Percentiles rank a stretch among this genome's conserved stretches.
Conservation (phyloP, 2,797 vertebrate genomes). For the Enteromius afrohamiltoni region DNA sequence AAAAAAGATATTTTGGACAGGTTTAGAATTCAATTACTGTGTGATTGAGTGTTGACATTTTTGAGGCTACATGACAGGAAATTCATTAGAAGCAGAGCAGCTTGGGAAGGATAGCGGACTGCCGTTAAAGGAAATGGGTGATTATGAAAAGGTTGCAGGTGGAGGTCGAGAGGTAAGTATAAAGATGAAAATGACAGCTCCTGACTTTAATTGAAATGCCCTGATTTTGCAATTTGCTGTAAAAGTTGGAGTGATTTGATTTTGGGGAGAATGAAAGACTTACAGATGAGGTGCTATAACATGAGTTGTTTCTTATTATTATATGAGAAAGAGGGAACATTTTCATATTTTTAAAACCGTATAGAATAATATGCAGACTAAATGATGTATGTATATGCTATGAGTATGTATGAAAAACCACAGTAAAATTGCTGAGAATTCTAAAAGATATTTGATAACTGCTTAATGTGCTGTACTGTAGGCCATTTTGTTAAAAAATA, state of each 20-base stretch:
- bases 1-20: slow-evolving; percentile 64
- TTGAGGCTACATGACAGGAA: slow-evolving; percentile 77
- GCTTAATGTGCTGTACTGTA: background rate
- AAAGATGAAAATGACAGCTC: slow-evolving; percentile 56
- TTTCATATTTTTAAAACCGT: slow-evolving; percentile 20
- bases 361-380: background rate
- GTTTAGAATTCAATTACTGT: slow-evolving; percentile 75
- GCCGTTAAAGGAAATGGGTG: slow-evolving; percentile 69
- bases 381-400: background rate
- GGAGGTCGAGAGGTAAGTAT: slow-evolving; percentile 64
- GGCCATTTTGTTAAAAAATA: background rate
- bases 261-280: slow-evolving; percentile 16
- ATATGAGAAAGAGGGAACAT: slow-evolving; percentile 5
- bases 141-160: slow-evolving; percentile 70
- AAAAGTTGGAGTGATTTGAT: slow-evolving; percentile 41
- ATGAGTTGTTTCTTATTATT: slow-evolving; percentile 22
- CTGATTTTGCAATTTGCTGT: slow-evolving; percentile 19
- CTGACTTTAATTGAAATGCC: slow-evolving; percentile 65
- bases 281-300: slow-evolving; percentile 46
- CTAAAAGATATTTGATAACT: background rate
- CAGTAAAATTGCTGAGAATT: background rate
- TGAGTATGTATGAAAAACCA: background rate
- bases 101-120: slow-evolving; percentile 67
- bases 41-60: slow-evolving; percentile 82
- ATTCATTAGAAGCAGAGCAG: slow-evolving; percentile 72